A percentile compares a stretch with the other conserved stretches of the same genome.
These are phyloP conservation scores for Lacanobia wlatinum DNA, from an alignment of 2,888 invertebrate species.

Conservation along the genomic window DNA sequence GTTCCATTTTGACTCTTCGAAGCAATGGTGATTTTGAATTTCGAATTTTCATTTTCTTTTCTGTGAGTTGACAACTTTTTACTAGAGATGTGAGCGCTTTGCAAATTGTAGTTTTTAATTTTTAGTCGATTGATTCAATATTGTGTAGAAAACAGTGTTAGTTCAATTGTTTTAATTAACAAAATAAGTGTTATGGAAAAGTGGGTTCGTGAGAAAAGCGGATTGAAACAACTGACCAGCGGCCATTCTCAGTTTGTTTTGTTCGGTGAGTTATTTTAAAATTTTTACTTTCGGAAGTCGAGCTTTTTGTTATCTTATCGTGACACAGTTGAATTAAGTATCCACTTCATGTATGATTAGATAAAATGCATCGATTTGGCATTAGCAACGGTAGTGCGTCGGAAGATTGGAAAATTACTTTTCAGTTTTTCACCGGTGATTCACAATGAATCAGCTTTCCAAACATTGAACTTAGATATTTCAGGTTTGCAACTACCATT, in stretches of 20 bases:
- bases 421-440: neutral
- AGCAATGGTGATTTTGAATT: slow-evolving; percentile 24
- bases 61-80: slow-evolving; percentile 39
- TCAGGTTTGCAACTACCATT: neutral
- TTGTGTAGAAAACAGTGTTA: slow-evolving; percentile 36
- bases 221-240: slow-evolving; percentile 54
- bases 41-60: slow-evolving; percentile 17
- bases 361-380: slow-evolving; percentile 56
- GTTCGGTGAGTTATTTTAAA: slow-evolving; percentile 65
- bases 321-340: neutral
- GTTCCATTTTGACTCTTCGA: slow-evolving; percentile 21
- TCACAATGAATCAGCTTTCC: neutral
- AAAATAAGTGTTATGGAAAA: slow-evolving; percentile 59
- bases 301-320: slow-evolving; percentile 47
- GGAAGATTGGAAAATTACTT: neutral
- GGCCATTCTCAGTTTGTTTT: slow-evolving; percentile 56
- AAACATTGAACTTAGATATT: neutral
- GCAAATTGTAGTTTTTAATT: slow-evolving; percentile 18
- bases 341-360: slow-evolving; percentile 20
- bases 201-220: slow-evolving; percentile 56
- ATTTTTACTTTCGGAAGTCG: slow-evolving; percentile 26
- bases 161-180: slow-evolving; percentile 31
- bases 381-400: neutral
- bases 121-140: slow-evolving; percentile 20
- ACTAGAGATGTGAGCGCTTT: slow-evolving; percentile 34